A percentile compares a stretch with the other conserved stretches of the same genome.
These are phyloP conservation scores for Teleopsis dalmanni DNA, from an alignment of 1,140 invertebrate species.

Conservation along the genomic window DNA sequence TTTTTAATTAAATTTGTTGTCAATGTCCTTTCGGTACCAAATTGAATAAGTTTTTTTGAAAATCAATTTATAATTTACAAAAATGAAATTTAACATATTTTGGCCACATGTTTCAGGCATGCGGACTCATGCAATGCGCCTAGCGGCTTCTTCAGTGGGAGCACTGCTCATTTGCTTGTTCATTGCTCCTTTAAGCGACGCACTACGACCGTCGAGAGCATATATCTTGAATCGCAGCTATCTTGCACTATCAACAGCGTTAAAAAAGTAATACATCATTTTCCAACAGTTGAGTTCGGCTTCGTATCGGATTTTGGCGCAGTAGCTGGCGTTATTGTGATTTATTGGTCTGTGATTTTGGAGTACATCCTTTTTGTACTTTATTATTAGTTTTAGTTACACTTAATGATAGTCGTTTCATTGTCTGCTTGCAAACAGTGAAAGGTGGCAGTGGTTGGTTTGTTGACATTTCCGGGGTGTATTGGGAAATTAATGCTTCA, in stretches of 20 bases:
- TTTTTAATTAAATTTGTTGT: too few species aligned
- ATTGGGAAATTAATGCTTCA: constrained; percentile 1
- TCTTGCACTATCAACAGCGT: constrained; percentile 10
- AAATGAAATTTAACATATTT: constrained; percentile 10
- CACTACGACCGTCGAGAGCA: too few species aligned
- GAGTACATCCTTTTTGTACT: constrained; percentile 7
- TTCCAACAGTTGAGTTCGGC: constrained; percentile 3
- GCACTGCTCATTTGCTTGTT: too few species aligned
- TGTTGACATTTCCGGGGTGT: constrained; percentile 6
- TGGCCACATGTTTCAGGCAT: constrained; percentile 8
- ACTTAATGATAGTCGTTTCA: too few species aligned
- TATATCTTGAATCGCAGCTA: too few species aligned
- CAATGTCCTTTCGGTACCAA: too few species aligned
- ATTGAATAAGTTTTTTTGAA: constrained; percentile 5
- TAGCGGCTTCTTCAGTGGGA: too few species aligned
- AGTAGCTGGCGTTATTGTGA: constrained; percentile 8
- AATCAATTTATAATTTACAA: constrained; percentile 8
- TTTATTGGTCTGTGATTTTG: constrained; percentile 10
- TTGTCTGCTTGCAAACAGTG: background rate
- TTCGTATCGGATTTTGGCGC: constrained; percentile 3
- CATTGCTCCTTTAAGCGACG: too few species aligned
- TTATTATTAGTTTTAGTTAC: too few species aligned
- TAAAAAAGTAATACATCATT: constrained; percentile 11
- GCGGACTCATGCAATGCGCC: too few species aligned
- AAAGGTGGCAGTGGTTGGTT: background rate